Evolutionary conservation across 2,797 vertebrate genomes (phyloP), one percentile per base, ranked within the genome.

Genomic region (Prunella strophiata): DNA sequence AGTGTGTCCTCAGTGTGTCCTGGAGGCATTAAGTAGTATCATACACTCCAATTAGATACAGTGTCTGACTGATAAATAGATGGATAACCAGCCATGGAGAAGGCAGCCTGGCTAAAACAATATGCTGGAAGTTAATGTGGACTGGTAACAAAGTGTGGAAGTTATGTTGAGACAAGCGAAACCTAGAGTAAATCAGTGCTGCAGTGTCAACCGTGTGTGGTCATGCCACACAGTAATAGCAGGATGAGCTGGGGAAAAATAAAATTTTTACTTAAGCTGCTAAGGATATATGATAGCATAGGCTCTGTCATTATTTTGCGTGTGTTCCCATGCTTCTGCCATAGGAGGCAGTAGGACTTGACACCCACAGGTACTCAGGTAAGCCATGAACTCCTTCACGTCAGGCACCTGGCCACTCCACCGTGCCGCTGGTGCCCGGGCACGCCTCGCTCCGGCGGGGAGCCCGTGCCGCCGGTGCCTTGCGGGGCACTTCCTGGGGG

Each of bases 401-500:
- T 12, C 66, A 13, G 66, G 57, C 82, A 15, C 8, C 16, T 2
- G 19, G 2, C 21, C 7, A 0, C 54, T 25, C 14, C 30, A 17
- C 47, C 0, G 5, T 3, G 38, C 29, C 3, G 5, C 38, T 4
- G 42, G 7, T 0, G 7, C n/a, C 8, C 30, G 0, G 50, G 17
- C 1, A 0, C 3, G 11, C 29, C 43, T 18, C 5, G 27, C 67
- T 27, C 52, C 0, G 21, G 32, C 1, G 3, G 6, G 32, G 16
- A 36, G 17, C 20, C 21, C 2, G 26, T 11, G 36, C 63, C 3
- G 5, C 43, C 25, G 2, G 20, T 0, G 5, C 61, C 42, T 22
- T 8, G 30, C 16, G 16, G 34, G 7, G 21, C 29, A 26, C 7
- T 4, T 25, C 17, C 8, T 3, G 58, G 9, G n/a, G 18, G 11